Conservation (phyloP, 1,140 invertebrate species). For the Drosophila lacteicornis region DNA sequence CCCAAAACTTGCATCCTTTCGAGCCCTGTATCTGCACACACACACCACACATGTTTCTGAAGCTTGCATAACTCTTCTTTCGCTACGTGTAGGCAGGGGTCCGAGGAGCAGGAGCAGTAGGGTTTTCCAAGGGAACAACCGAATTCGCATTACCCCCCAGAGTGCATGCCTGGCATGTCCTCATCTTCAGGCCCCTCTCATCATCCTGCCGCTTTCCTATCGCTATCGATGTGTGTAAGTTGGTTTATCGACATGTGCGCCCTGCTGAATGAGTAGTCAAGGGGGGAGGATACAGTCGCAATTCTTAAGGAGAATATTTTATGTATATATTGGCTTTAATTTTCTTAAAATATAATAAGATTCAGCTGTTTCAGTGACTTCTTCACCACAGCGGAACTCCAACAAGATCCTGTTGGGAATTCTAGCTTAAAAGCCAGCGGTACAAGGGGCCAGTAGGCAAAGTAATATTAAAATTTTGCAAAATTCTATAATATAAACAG, state of each 20-base stretch:
- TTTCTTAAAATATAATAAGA: neutral
- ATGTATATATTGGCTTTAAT: neutral
- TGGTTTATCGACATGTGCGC: conserved; percentile 59
- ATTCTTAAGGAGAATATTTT: conserved; percentile 5
- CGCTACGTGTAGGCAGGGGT: conserved; percentile 44
- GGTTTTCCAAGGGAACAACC: conserved; percentile 10
- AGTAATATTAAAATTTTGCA: no score
- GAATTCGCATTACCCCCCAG: conserved; percentile 49
- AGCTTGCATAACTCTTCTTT: conserved; percentile 76
- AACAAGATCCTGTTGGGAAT: no score
- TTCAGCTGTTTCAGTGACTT: neutral
- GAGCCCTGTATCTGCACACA: conserved; percentile 39
- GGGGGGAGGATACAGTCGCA: conserved; percentile 7
- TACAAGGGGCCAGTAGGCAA: no score
- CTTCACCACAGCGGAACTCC: no score
- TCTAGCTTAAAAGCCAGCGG: no score
- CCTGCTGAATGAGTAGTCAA: neutral
- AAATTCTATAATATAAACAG: no score
- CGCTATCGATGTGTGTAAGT: conserved; percentile 59
- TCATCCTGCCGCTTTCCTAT: conserved; percentile 20
- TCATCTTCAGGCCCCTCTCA: conserved; percentile 5
- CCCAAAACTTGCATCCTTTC: conserved; percentile 26
- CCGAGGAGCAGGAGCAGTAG: conserved; percentile 18
- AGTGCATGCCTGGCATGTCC: conserved; percentile 50
- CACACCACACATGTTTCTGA: conserved; percentile 42